Percentiles rank a stretch among this genome's conserved stretches.
These are phyloP conservation scores for Zaprionus kolodkinae DNA, from an alignment of 1,140 invertebrate species.

Conservation along the genomic window DNA sequence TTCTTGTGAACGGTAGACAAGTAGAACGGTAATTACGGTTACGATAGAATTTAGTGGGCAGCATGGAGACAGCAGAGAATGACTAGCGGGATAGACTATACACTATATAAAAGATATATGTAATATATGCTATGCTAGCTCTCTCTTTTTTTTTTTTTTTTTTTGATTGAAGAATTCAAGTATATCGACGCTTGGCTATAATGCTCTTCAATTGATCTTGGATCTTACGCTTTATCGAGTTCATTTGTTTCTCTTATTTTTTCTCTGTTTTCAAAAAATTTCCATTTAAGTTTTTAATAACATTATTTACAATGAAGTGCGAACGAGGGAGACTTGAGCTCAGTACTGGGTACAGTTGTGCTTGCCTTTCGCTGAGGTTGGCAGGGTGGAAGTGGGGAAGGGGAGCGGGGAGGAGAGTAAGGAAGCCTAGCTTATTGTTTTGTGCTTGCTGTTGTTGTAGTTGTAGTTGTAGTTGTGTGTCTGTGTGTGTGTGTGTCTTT, in stretches of 20 bases:
- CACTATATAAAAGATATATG: no score
- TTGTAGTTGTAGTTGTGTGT: conserved; percentile 1
- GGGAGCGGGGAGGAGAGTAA: conserved; percentile 19
- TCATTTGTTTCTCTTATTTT: conserved; percentile 4
- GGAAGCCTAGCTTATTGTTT: conserved; percentile 18
- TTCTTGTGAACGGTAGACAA: conserved; percentile 17
- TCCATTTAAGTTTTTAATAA: conserved; percentile 6
- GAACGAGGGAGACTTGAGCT: conserved; percentile 8
- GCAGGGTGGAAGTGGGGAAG: background rate
- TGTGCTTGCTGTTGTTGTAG: conserved; percentile 3
- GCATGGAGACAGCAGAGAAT: conserved; percentile 29
- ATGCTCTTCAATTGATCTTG: conserved; percentile 65
- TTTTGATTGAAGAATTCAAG: conserved; percentile 52
- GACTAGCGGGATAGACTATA: conserved; percentile 21
- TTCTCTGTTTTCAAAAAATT: conserved; percentile 9
- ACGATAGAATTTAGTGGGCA: conserved; percentile 55
- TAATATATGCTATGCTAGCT: no score
- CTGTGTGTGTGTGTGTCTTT: background rate
- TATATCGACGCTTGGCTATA: conserved; percentile 76
- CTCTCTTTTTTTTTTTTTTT: conserved; percentile 29
- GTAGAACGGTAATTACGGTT: conserved; percentile 31
- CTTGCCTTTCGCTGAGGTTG: background rate
- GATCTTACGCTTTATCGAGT: conserved; percentile 34
- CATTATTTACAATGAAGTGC: conserved; percentile 75
- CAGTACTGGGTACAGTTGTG: conserved; percentile 11